phyloP scores from a whole-genome alignment of 2,888 invertebrate genomes.

The Scaptomyza parva region DNA sequence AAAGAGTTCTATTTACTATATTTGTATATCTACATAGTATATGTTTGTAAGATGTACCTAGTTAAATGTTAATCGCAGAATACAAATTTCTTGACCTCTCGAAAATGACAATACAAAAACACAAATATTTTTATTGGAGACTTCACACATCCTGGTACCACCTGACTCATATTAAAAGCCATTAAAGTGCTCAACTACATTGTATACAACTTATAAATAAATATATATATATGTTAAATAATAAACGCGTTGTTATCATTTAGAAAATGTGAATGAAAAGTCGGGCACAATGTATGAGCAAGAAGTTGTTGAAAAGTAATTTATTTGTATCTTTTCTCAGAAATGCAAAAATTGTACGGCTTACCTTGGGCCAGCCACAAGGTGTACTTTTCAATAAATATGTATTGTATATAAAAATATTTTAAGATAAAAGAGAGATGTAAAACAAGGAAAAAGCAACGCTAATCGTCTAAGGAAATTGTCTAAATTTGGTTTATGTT shows the following conservation, averaged over 20 bases:
- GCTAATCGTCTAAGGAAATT: slow-evolving; percentile 25
- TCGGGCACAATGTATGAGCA: slow-evolving; percentile 20
- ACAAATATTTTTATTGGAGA: slow-evolving; percentile 28
- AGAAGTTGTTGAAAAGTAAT: slow-evolving; percentile 15
- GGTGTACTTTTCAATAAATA: slow-evolving; percentile 20
- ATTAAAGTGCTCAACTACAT: slow-evolving; percentile 15
- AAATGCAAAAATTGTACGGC: slow-evolving; percentile 33
- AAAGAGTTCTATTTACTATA: slow-evolving; percentile 11
- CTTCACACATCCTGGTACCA: slow-evolving; percentile 35
- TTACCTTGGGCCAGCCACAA: slow-evolving; percentile 13
- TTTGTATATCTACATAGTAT: slow-evolving; percentile 12
- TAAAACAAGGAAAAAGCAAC: slow-evolving; percentile 29
- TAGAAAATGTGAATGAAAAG: slow-evolving; percentile 22
- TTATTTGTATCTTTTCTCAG: slow-evolving; percentile 37
- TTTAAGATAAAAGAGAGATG: slow-evolving; percentile 2
- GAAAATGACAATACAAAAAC: slow-evolving; percentile 66
- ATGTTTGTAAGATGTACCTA: slow-evolving; percentile 30
- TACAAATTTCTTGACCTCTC: slow-evolving; percentile 65
- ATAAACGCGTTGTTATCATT: slow-evolving; percentile 29
- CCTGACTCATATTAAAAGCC: slow-evolving; percentile 24
- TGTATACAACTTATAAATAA: slow-evolving; percentile 25
- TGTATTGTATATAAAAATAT: slow-evolving; percentile 5
- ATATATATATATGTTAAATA: slow-evolving; percentile 29
- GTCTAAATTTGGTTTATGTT: slow-evolving; percentile 11
- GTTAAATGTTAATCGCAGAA: slow-evolving; percentile 44